phyloP scores from a whole-genome alignment of 1,140 invertebrate genomes.

The Eumaeus atala region DNA sequence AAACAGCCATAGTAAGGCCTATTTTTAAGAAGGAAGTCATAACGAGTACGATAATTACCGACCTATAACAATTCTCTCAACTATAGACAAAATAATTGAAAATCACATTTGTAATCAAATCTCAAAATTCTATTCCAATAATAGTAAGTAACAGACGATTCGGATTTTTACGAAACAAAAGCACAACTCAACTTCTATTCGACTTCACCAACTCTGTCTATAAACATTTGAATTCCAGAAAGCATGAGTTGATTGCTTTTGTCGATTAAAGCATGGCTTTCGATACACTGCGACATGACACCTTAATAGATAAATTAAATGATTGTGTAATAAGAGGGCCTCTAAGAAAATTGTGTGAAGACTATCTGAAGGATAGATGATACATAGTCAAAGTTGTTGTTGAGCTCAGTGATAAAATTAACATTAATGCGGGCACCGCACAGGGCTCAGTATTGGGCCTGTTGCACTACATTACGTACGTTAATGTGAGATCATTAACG shows the following conservation, averaged over 20 bases:
- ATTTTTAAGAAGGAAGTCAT: too few species aligned
- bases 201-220: not conserved
- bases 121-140: not conserved
- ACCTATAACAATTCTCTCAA: not conserved
- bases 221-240: not conserved
- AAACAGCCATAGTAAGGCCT: too few species aligned
- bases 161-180: conserved; percentile 1
- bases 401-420: not conserved
- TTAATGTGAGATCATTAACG: too few species aligned
- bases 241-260: not conserved
- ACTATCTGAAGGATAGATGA: not conserved
- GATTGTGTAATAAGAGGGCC: not conserved
- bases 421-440: not conserved
- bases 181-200: not conserved
- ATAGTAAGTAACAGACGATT: not conserved
- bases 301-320: not conserved
- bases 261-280: not conserved
- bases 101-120: not conserved
- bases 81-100: not conserved
- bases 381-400: not conserved
- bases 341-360: not conserved
- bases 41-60: too few species aligned
- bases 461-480: not conserved
- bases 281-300: not conserved
- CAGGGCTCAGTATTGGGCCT: not conserved